Conservation (phyloP, 2,888 invertebrate genomes). For the Tricholauxania praeusta region DNA sequence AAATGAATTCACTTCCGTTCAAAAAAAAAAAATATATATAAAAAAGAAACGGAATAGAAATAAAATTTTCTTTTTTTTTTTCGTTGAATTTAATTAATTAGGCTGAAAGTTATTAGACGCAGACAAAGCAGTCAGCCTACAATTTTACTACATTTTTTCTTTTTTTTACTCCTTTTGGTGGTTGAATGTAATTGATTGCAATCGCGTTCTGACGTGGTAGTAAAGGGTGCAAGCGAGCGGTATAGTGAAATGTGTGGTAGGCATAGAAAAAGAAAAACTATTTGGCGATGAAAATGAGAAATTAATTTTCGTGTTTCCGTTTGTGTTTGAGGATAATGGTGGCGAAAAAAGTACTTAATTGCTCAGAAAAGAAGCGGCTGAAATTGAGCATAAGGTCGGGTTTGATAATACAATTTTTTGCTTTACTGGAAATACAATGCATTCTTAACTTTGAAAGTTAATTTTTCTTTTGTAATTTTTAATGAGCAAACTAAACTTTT, state of each 20-base stretch:
- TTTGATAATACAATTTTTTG: too few relatives aligned
- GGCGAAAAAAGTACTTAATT: background rate
- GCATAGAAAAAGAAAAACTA: background rate
- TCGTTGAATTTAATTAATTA: slow-evolving; percentile 50
- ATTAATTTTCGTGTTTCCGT: slow-evolving; percentile 21
- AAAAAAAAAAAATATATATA: too few relatives aligned
- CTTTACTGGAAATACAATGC: too few relatives aligned
- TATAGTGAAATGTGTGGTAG: background rate
- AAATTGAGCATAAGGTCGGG: too few relatives aligned
- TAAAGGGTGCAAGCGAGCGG: background rate
- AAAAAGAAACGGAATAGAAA: slow-evolving; percentile 5
- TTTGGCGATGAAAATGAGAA: slow-evolving; percentile 26
- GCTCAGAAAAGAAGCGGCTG: too few relatives aligned
- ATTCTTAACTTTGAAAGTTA: too few relatives aligned
- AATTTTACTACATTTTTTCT: too few relatives aligned
- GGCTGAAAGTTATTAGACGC: slow-evolving; percentile 42
- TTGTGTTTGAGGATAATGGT: background rate
- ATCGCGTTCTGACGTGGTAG: slow-evolving; percentile 7
- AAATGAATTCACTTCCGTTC: slow-evolving; percentile 38
- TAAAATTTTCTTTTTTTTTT: slow-evolving; percentile 9
- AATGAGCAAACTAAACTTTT: too few relatives aligned
- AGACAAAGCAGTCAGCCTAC: background rate
- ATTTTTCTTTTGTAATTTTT: too few relatives aligned
- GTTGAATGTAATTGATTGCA: too few relatives aligned
- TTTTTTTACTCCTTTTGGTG: too few relatives aligned